Evolutionary conservation across 1,140 invertebrate species (phyloP).

Genomic region (Zophobas morio): DNA sequence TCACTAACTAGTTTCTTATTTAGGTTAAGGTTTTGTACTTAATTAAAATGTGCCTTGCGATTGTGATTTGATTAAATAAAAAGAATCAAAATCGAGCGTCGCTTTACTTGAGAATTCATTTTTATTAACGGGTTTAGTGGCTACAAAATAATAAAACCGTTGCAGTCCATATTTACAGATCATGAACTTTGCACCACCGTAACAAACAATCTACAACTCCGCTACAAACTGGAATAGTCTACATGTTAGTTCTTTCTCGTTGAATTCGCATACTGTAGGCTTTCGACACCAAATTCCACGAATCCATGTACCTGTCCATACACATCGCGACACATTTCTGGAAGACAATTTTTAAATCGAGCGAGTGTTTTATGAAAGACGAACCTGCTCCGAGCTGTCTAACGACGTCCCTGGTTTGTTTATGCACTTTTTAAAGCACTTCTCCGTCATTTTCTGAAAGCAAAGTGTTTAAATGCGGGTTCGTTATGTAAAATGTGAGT

Average conservation of each 20-base stretch:
- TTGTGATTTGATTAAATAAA: conserved; percentile 45
- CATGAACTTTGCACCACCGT: conserved; percentile 32
- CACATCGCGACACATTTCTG: conserved; percentile 98
- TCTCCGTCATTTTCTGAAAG: conserved; percentile 93
- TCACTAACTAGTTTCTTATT: conserved; percentile 16
- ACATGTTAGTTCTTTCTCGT: conserved; percentile 74
- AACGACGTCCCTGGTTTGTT: conserved; percentile 90
- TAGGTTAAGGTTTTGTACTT: conserved; percentile 44
- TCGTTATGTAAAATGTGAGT: conserved; percentile 59
- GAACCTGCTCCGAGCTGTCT: conserved; percentile 92
- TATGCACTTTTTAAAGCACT: conserved; percentile 97
- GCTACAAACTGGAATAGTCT: conserved; percentile 44
- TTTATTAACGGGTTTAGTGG: conserved; percentile 24
- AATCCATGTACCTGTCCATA: conserved; percentile 98
- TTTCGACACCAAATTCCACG: conserved; percentile 91
- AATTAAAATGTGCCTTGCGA: conserved; percentile 51
- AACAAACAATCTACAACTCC: conserved; percentile 25
- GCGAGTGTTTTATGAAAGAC: conserved; percentile 24
- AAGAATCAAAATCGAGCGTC: background rate
- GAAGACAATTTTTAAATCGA: conserved; percentile 60
- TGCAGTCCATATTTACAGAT: conserved; percentile 21
- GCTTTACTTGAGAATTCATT: conserved; percentile 12
- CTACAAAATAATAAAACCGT: conserved; percentile 43
- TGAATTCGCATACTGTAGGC: conserved; percentile 88
- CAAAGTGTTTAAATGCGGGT: conserved; percentile 42